phyloP scores from a whole-genome alignment of 2,888 invertebrate genomes.

The Hemithea aestivaria region DNA sequence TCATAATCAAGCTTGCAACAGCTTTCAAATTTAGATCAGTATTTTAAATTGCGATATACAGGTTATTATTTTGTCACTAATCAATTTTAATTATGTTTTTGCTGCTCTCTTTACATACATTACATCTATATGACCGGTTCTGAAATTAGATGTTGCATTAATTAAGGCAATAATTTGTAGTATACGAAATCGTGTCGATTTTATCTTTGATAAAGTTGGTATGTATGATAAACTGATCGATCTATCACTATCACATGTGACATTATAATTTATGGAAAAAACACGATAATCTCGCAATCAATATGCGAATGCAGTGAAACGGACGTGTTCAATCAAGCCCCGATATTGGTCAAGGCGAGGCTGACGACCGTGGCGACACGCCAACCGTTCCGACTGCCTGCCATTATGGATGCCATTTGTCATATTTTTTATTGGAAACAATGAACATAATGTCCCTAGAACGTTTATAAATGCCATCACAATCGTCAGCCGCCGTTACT shows the following conservation, averaged over 20 bases:
- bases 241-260: conserved; percentile 16
- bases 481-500: conserved; percentile 4
- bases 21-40: too few species aligned
- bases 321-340: conserved; percentile 53
- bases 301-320: conserved; percentile 48
- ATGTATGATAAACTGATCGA: conserved; percentile 6
- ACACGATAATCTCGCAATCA: conserved; percentile 48
- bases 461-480: conserved; percentile 16
- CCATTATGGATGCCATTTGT: conserved; percentile 57
- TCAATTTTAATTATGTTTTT: too few species aligned
- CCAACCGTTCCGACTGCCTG: conserved; percentile 42
- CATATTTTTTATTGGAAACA: conserved; percentile 60
- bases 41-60: too few species aligned
- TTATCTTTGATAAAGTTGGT: conserved; percentile 4
- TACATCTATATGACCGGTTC: too few species aligned
- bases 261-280: conserved; percentile 40
- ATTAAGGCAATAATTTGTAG: conserved; percentile 1
- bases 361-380: conserved; percentile 67
- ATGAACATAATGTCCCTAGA: conserved; percentile 41
- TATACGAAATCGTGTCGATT: conserved; percentile 2
- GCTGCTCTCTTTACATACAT: too few species aligned
- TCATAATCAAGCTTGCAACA: not conserved
- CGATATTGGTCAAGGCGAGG: conserved; percentile 74
- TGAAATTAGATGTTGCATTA: too few species aligned
- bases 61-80: too few species aligned